Evolutionary conservation across 2,113 vertebrate genomes (phyloP).

Genomic region (Sus scrofa): DNA sequence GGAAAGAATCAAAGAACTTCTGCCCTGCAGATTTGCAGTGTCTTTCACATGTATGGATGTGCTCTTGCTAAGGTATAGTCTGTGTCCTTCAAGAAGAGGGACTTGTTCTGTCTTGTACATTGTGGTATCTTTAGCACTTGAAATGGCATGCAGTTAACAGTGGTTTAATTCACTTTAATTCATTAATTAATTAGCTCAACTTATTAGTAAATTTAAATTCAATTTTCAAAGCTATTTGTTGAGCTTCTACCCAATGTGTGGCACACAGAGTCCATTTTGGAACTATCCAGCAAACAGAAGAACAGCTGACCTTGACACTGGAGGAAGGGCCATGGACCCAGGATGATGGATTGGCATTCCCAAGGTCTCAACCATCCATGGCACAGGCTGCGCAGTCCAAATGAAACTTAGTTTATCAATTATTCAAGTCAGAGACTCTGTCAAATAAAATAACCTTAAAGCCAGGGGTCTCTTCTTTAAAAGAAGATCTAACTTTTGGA

Average conservation of each 20-base stretch:
- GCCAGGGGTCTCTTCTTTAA: not conserved
- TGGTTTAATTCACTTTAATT: not conserved
- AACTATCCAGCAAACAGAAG: not conserved
- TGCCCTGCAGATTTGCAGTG: not conserved
- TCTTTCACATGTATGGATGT: not conserved
- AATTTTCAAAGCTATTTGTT: slow-evolving; percentile 12
- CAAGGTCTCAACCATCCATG: not conserved
- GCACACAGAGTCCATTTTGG: not conserved
- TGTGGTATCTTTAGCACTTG: not conserved
- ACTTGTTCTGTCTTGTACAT: not conserved
- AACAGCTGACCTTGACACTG: not conserved
- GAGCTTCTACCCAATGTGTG: not conserved
- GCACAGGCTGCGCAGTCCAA: not conserved
- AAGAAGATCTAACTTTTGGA: not conserved
- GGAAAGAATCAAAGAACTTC: slow-evolving; percentile 27
- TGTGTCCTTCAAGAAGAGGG: not conserved
- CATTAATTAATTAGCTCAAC: not conserved
- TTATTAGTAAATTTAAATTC: not conserved
- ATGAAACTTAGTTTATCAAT: not conserved
- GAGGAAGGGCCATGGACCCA: not conserved
- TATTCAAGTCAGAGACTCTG: not conserved
- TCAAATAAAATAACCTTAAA: slow-evolving; percentile 10
- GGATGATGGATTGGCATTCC: not conserved
- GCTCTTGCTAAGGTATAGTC: not conserved
- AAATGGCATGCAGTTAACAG: not conserved